Conservation (phyloP, 2,888 invertebrate species). For the Mesorhabditis spiculigera region DNA sequence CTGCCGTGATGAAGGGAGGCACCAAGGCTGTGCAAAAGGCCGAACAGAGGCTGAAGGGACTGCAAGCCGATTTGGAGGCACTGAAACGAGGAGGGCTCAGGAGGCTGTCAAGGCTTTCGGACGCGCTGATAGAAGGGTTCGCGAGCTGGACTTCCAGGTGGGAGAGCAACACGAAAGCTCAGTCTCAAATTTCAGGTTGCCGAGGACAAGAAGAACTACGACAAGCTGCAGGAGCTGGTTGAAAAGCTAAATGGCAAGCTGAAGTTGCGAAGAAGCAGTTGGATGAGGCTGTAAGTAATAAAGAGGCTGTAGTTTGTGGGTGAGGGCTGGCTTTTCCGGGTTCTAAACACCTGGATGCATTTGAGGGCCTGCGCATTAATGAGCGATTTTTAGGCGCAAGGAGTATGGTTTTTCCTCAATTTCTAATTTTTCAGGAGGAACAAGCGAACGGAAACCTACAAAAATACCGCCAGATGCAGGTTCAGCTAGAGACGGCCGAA, state of each 20-base stretch:
- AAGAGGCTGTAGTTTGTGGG: neutral
- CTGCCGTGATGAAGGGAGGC: constrained; percentile 91
- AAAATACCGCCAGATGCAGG: constrained; percentile 81
- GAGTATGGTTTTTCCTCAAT: neutral
- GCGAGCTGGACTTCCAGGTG: constrained; percentile 61
- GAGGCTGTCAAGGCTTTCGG: constrained; percentile 64
- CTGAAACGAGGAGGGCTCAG: constrained; percentile 82
- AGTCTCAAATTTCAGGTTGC: constrained; percentile 67
- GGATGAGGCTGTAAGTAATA: constrained; percentile 78
- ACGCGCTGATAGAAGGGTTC: constrained; percentile 63
- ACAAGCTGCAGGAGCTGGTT: constrained; percentile 97
- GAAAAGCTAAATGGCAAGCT: constrained; percentile 99
- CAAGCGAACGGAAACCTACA: constrained; percentile 94
- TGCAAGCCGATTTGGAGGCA: constrained; percentile 85
- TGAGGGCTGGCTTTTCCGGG: no score
- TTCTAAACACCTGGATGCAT: no score
- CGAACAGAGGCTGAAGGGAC: constrained; percentile 73
- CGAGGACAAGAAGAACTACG: constrained; percentile 99
- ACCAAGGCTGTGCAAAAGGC: constrained; percentile 98
- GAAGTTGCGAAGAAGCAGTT: constrained; percentile 99
- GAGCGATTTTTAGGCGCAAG: neutral
- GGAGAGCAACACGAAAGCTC: neutral
- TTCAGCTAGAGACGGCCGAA: constrained; percentile 64
- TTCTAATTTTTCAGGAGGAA: constrained; percentile 69
- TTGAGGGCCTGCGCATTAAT: no score